Evolutionary conservation across 2,888 invertebrate genomes (phyloP), one percentile per base, ranked within the genome.

Genomic region (Plagodis dolabraria): DNA sequence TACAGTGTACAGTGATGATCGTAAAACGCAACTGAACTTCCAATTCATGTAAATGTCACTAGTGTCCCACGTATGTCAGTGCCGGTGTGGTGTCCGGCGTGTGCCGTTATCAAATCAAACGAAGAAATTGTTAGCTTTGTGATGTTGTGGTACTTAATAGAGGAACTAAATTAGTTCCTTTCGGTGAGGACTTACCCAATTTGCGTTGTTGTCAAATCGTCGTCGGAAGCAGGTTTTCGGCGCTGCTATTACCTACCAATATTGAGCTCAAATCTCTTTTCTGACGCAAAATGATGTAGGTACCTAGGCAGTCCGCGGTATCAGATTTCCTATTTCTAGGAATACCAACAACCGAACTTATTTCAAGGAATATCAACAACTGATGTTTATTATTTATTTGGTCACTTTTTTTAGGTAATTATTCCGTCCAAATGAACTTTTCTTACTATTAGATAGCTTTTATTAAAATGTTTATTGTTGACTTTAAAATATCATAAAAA

Each of bases 1-100:
- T 76, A 45, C 11, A 12, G 11, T 61, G 77, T 73, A 75, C n/a
- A 77, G 78, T 82, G 81, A 79, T 80, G 81, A 84, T 79, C 78
- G 77, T 82, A 79, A 77, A 82, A 80, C 77, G 75, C 76, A 78
- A 80, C 75, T 75, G 75, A 85, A 84, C 83, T 85, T 85, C 78
- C 76, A 82, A 81, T 83, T 80, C 80, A 88, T 87, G 88, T 89
- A 88, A 88, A 87, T 86, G 84, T 86, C 80, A 84, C 75, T 73
- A 72, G 81, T 83, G 82, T 84, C 80, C 78, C 79, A 76, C 81
- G 75, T 82, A 77, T 79, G 50, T 52, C 59, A 43, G 76, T 81
- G 80, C 78, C 83, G 83, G 85, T 87, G 86, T 85, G 85, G 87
- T 87, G 87, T 85, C 79, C 75, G 73, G 80, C 78, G 80, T 78